Conservation (phyloP, 2,888 invertebrate species). For the Rhamnusium bicolor region DNA sequence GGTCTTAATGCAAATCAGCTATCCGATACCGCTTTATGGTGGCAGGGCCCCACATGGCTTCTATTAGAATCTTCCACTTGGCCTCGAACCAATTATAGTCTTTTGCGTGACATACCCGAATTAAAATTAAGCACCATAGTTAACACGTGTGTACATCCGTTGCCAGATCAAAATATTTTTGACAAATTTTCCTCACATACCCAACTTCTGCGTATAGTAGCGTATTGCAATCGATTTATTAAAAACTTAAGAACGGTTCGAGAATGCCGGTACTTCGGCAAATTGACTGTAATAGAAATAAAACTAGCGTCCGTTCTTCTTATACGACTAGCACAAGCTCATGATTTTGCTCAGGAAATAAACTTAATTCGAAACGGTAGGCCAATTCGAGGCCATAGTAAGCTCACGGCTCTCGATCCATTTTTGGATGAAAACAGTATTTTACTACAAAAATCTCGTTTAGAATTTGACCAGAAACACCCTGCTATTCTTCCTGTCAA, state of each 20-base stretch:
- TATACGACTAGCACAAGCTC: neutral
- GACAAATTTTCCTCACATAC: slow-evolving; percentile 3
- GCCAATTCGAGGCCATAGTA: slow-evolving; percentile 9
- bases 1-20: slow-evolving; percentile 1
- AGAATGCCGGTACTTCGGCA: neutral
- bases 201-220: neutral
- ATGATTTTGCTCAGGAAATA: neutral
- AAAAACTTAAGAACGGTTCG: neutral
- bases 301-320: neutral
- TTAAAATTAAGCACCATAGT: neutral
- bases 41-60: neutral
- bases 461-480: slow-evolving; percentile 24
- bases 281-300: neutral
- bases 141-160: neutral
- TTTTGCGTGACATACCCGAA: neutral
- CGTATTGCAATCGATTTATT: slow-evolving; percentile 6
- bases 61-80: neutral
- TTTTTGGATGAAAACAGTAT: slow-evolving; percentile 28
- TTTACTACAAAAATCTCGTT: slow-evolving; percentile 16
- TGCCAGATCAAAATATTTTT: neutral
- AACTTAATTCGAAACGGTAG: neutral
- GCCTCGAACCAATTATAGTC: neutral
- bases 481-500: slow-evolving; percentile 31
- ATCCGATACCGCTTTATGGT: neutral
- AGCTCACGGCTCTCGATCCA: slow-evolving; percentile 24